phyloP scores from a whole-genome alignment of 2,113 vertebrate species.

The Cynopterus brachyotis region DNA sequence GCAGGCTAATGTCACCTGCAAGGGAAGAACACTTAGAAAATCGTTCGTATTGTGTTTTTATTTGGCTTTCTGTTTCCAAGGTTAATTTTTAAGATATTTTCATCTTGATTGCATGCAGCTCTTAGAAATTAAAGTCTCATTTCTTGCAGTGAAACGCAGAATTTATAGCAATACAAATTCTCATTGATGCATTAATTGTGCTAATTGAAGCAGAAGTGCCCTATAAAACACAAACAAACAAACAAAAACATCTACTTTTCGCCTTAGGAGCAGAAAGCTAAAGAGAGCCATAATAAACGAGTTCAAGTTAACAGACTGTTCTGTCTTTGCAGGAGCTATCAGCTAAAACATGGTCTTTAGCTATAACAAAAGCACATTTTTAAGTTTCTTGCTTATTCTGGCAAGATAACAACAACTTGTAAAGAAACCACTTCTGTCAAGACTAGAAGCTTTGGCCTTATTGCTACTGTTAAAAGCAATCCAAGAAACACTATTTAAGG shows the following conservation, averaged over 20 bases:
- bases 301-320: background rate
- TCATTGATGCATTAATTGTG: background rate
- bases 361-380: conserved; percentile 54
- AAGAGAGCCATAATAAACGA: background rate
- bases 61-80: conserved; percentile 23
- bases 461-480: conserved; percentile 50
- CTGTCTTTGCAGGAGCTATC: conserved; percentile 22
- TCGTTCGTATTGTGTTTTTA: background rate
- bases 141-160: conserved; percentile 6
- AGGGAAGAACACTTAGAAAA: conserved; percentile 26
- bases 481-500: conserved; percentile 61
- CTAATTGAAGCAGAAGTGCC: conserved; percentile 9
- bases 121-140: conserved; percentile 13
- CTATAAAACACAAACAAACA: background rate
- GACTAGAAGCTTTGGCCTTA: conserved; percentile 54
- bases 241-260: background rate
- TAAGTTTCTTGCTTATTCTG: conserved; percentile 62
- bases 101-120: conserved; percentile 2
- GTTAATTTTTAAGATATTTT: conserved; percentile 52
- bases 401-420: conserved; percentile 64
- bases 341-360: conserved; percentile 33
- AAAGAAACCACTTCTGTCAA: conserved; percentile 63
- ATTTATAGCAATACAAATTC: conserved; percentile 21
- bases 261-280: conserved; percentile 18
- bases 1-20: conserved; percentile 61